These are phyloP conservation scores for Garrulus glandarius DNA, from an alignment of 2,797 vertebrate genomes.

Conservation along the genomic window DNA sequence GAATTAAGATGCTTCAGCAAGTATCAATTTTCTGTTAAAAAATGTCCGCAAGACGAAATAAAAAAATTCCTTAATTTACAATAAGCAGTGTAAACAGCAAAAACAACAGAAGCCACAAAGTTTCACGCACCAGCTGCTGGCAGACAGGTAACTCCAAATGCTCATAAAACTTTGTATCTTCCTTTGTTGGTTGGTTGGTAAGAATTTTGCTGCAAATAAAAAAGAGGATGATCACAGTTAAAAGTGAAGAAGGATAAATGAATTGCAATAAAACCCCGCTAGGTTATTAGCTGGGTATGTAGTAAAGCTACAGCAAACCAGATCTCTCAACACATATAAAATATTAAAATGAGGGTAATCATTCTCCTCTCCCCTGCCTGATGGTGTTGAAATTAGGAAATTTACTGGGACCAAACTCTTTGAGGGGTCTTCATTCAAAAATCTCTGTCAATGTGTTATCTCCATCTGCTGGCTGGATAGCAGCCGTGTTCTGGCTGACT, in stretches of 20 bases:
- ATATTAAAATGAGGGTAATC: background rate
- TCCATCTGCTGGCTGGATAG: slow-evolving; percentile 41
- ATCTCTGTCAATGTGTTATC: background rate
- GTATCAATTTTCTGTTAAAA: slow-evolving; percentile 73
- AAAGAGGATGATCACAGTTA: background rate
- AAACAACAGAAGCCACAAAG: slow-evolving; percentile 66
- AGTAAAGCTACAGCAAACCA: background rate
- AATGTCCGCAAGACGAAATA: slow-evolving; percentile 69
- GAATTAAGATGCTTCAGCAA: slow-evolving; percentile 65
- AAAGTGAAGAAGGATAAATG: background rate
- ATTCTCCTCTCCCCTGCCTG: background rate
- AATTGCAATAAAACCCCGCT: background rate
- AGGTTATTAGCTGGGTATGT: background rate
- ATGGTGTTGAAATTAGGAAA: background rate
- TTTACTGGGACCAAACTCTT: background rate
- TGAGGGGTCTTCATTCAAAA: background rate
- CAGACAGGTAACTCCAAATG: slow-evolving; percentile 39
- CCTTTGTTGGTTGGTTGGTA: slow-evolving; percentile 99
- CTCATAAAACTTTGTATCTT: slow-evolving; percentile 96
- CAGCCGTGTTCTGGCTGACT: background rate
- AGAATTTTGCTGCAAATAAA: slow-evolving; percentile 92
- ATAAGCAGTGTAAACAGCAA: slow-evolving; percentile 73
- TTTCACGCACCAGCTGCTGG: slow-evolving; percentile 64
- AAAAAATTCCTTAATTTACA: slow-evolving; percentile 76
- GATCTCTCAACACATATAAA: background rate